Evolutionary conservation across 92 coral and sea anemone species (phyloP).

Genomic region (Isaurus tuberculatus): DNA sequence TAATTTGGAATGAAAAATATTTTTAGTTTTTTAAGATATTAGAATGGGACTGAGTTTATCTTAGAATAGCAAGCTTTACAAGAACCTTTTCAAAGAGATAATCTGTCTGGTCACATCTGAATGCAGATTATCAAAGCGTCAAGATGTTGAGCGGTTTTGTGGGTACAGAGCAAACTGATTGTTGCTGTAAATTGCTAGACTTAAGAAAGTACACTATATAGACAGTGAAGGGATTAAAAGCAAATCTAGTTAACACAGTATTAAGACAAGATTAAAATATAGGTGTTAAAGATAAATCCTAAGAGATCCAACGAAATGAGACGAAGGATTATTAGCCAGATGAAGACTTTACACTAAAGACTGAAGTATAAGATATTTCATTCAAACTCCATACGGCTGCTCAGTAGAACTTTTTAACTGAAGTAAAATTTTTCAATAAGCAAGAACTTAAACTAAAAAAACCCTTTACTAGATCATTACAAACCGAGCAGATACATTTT

Average conservation of each 20-base stretch:
- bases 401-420: background rate
- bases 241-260: conserved; percentile 47
- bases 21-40: background rate
- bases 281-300: conserved; percentile 37
- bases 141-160: background rate
- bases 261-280: conserved; percentile 27
- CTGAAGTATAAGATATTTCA: too few relatives aligned
- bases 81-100: background rate
- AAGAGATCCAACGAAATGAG: background rate
- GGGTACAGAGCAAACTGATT: background rate
- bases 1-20: background rate
- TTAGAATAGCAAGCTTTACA: background rate
- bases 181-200: background rate
- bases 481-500: too few relatives aligned
- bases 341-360: background rate
- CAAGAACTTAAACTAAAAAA: too few relatives aligned
- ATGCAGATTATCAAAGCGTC: background rate
- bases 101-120: background rate
- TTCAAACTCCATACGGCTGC: too few relatives aligned
- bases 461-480: too few relatives aligned
- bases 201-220: too few relatives aligned
- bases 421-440: background rate
- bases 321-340: background rate
- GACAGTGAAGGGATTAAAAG: conserved; percentile 29
- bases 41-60: background rate